Conservation (phyloP, 2,113 vertebrate genomes). For the Bothrops jararaca region DNA sequence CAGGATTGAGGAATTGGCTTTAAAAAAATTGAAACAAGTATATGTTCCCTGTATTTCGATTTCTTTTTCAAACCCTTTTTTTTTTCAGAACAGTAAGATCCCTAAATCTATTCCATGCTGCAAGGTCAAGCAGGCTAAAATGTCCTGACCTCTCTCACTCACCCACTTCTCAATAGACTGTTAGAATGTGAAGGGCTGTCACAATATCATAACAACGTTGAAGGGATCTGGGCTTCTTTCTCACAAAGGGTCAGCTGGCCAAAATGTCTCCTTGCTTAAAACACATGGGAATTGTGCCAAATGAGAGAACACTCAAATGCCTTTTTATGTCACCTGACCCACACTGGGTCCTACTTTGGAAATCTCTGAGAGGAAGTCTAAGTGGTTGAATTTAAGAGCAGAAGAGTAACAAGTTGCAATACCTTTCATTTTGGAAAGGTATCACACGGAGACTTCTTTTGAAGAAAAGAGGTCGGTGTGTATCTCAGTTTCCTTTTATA, state of each 20-base stretch:
- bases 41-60: not conserved
- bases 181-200: not conserved
- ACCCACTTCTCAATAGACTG: not conserved
- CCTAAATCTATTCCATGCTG: not conserved
- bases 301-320: not conserved
- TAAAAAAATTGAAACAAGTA: not conserved
- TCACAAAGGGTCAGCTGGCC: not conserved
- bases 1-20: not conserved
- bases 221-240: too few relatives aligned
- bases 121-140: not conserved
- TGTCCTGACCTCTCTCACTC: too few relatives aligned
- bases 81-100: not conserved
- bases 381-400: not conserved
- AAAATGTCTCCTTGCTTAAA: not conserved
- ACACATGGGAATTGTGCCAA: not conserved
- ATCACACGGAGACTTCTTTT: not conserved
- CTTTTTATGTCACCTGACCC: not conserved
- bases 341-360: not conserved
- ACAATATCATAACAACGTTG: not conserved
- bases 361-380: not conserved
- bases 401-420: not conserved
- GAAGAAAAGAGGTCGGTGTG: not conserved
- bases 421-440: not conserved
- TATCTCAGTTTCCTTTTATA: not conserved
- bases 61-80: not conserved